Evolutionary conservation across 2,797 vertebrate genomes (phyloP), one percentile per base, ranked within the genome.

Genomic region (Schizothorax lantsangensis): DNA sequence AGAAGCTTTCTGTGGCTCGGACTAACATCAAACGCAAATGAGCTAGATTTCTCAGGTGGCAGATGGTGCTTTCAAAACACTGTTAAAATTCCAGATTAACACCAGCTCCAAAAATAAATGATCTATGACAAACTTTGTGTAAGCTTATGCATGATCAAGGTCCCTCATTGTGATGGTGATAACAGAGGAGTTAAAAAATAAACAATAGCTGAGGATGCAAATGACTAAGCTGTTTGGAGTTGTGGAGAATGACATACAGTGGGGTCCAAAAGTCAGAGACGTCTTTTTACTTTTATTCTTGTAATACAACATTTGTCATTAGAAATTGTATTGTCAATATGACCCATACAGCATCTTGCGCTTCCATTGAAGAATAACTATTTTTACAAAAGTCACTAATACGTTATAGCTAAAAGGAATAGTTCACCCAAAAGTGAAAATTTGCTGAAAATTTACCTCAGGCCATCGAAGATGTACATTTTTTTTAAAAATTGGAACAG

Each of bases 1-100:
- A 94, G 89, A 90, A 91, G 88, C 87, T 89, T 92, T 90, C 73
- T 64, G 88, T 89, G 83, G 89, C 81, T 81, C 85, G 90, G 91
- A 91, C 84, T 77, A 85, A 91, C 91, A 92, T 95, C 92, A 94
- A 93, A 94, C 72, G n/a, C 84, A 89, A 88, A 89, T 89, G 64
- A 91, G 90, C 83, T 80, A 89, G 88, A 93, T 91, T 91, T 94
- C 92, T 93, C 92, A 91, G 90, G 92, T 81, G 92, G 90, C 93
- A 92, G 92, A 94, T 93, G 91, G 90, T 87, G 84, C 89, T 83
- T 93, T 90, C 88, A 93, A 84, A 91, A 91, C 79, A 85, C 83
- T 89, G 89, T 92, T 89, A 86, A 92, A 91, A 93, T 93, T 93
- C 93, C 90, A 92, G 91, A 94, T 93, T 83, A 95, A 91, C 93